phyloP scores from a whole-genome alignment of 1,140 invertebrate genomes.

The Bilobella aurantiaca region DNA sequence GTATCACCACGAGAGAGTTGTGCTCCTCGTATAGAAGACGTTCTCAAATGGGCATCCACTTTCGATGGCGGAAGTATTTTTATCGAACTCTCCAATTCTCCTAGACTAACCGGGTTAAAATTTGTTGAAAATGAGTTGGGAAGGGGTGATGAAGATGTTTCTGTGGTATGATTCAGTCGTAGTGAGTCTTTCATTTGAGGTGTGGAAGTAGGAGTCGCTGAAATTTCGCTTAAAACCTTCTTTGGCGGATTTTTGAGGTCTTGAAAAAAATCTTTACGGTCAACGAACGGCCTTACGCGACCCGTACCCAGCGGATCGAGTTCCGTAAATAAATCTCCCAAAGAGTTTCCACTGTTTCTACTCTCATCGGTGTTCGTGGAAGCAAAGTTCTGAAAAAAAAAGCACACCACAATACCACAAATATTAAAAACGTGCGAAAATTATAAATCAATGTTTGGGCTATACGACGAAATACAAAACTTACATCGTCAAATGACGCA shows the following conservation, averaged over 20 bases:
- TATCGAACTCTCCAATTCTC: slow-evolving; percentile 44
- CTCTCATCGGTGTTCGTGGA: slow-evolving; percentile 10
- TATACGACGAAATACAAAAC: not conserved
- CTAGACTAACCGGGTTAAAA: slow-evolving; percentile 11
- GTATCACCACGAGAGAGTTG: slow-evolving; percentile 20
- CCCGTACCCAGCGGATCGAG: slow-evolving; percentile 82
- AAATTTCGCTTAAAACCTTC: slow-evolving; percentile 59
- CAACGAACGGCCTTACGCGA: slow-evolving; percentile 76
- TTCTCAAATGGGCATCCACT: not conserved
- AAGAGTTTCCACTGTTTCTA: slow-evolving; percentile 21
- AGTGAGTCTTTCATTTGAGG: not conserved
- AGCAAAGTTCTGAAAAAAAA: slow-evolving; percentile 28
- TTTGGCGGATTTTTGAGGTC: slow-evolving; percentile 84
- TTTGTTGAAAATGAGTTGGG: slow-evolving; percentile 31
- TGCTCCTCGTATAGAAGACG: slow-evolving; percentile 15
- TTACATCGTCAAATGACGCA: slow-evolving; percentile 35
- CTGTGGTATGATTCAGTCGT: not conserved
- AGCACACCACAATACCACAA: no score
- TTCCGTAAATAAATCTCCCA: slow-evolving; percentile 77
- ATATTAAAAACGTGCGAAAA: no score
- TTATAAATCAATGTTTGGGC: no score
- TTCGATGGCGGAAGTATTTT: slow-evolving; percentile 16
- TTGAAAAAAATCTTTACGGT: slow-evolving; percentile 91
- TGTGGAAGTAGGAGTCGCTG: slow-evolving; percentile 13
- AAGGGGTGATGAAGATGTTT: not conserved